Evolutionary conservation across 2,113 vertebrate genomes (phyloP).

Genomic region (Dascyllus trimaculatus): DNA sequence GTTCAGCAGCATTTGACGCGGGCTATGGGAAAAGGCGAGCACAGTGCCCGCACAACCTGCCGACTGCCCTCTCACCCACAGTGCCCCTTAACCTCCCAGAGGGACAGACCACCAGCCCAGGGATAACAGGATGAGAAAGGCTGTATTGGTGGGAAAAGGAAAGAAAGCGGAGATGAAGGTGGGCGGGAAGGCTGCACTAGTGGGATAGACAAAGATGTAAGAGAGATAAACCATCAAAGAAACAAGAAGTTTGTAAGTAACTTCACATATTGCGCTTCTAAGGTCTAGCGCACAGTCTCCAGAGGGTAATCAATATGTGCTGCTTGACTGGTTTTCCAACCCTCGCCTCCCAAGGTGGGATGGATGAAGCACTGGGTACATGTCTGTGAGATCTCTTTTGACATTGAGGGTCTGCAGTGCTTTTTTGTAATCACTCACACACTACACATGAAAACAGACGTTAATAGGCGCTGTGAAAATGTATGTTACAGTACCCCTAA

Average conservation of each 20-base stretch:
- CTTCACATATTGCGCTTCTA: slow-evolving; percentile 78
- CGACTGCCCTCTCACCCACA: slow-evolving; percentile 78
- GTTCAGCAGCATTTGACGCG: slow-evolving; percentile 84
- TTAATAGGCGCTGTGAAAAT: slow-evolving; percentile 36
- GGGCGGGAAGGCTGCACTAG: slow-evolving; percentile 63
- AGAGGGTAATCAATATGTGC: slow-evolving; percentile 74
- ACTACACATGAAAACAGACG: slow-evolving; percentile 39
- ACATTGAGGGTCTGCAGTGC: slow-evolving; percentile 33
- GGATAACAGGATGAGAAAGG: slow-evolving; percentile 77
- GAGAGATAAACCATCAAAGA: slow-evolving; percentile 78
- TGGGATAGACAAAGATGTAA: slow-evolving; percentile 69
- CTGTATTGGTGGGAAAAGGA: slow-evolving; percentile 73
- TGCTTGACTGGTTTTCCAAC: slow-evolving; percentile 69
- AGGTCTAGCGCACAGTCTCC: slow-evolving; percentile 63
- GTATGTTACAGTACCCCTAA: slow-evolving; percentile 23
- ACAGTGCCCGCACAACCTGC: slow-evolving; percentile 83
- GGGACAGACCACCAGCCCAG: slow-evolving; percentile 73
- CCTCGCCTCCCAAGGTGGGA: slow-evolving; percentile 57
- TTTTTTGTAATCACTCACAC: slow-evolving; percentile 40
- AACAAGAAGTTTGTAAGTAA: slow-evolving; percentile 75
- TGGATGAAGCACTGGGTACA: slow-evolving; percentile 46
- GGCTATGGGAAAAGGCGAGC: slow-evolving; percentile 85
- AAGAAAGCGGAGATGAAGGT: slow-evolving; percentile 65
- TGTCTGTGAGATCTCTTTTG: slow-evolving; percentile 43
- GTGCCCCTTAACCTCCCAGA: slow-evolving; percentile 81